Evolutionary conservation across 2,888 invertebrate genomes (phyloP).

Genomic region (Coecobrya sp.): DNA sequence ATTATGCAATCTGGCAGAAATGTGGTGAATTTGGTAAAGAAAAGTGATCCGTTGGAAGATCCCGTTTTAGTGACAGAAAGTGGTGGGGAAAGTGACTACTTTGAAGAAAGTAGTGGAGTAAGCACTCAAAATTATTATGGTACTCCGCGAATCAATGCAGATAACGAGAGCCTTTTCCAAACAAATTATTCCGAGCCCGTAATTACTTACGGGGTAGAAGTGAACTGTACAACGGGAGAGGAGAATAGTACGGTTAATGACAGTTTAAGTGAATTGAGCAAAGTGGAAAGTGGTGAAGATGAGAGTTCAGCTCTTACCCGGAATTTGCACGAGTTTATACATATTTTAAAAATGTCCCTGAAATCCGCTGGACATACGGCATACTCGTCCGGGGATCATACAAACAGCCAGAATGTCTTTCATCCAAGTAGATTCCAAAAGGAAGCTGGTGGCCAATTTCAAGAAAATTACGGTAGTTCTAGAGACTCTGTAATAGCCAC

Average conservation of each 20-base stretch:
- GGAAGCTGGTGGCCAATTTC: neutral
- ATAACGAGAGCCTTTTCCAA: neutral
- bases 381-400: slow-evolving; percentile 18
- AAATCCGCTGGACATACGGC: slow-evolving; percentile 50
- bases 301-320: slow-evolving; percentile 69
- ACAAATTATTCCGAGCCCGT: slow-evolving; percentile 44
- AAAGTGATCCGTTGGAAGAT: slow-evolving; percentile 11
- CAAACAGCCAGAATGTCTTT: slow-evolving; percentile 9
- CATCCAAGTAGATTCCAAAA: neutral
- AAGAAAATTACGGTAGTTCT: neutral
- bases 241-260: neutral
- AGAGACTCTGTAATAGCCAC: neutral
- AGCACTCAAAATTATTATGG: slow-evolving; percentile 50
- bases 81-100: slow-evolving; percentile 1
- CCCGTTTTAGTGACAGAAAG: neutral
- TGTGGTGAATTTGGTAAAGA: neutral
- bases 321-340: slow-evolving; percentile 84
- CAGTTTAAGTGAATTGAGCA: neutral
- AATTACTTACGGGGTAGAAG: slow-evolving; percentile 69
- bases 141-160: neutral
- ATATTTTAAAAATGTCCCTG: slow-evolving; percentile 84
- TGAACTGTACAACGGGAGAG: slow-evolving; percentile 16
- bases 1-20: no score
- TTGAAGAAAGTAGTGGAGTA: neutral
- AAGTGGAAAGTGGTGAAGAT: slow-evolving; percentile 43